phyloP scores from a whole-genome alignment of 2,113 vertebrate genomes.

The Chitala chitala region DNA sequence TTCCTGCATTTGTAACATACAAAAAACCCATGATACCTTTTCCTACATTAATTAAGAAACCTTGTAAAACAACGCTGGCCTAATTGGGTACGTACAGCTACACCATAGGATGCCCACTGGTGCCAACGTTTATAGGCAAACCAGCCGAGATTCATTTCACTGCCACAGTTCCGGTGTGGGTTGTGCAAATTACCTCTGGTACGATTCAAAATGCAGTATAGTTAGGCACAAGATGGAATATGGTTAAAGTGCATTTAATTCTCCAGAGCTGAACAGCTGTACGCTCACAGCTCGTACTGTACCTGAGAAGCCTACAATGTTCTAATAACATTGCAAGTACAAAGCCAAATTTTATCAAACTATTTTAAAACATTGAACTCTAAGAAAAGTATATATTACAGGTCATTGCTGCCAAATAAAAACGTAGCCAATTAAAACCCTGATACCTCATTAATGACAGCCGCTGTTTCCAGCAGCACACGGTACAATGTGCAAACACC shows the following conservation, averaged over 20 bases:
- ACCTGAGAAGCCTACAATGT: too few relatives aligned
- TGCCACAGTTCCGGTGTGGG: not conserved
- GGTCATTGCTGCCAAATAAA: not conserved
- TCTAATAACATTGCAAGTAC: too few relatives aligned
- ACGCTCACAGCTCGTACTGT: too few relatives aligned
- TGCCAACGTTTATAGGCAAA: not conserved
- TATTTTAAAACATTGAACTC: not conserved
- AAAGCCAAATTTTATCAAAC: not conserved
- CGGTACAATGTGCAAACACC: not conserved
- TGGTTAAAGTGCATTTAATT: not conserved
- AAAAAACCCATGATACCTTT: constrained; percentile 16
- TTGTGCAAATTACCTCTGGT: not conserved
- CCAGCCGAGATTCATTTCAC: not conserved
- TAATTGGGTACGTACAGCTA: constrained; percentile 12
- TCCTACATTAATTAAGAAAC: constrained; percentile 16
- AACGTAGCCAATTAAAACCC: not conserved
- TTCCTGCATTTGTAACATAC: constrained; percentile 41
- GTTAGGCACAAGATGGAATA: not conserved
- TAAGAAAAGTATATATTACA: not conserved
- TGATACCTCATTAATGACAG: not conserved
- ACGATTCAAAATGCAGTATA: not conserved
- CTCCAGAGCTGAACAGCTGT: too few relatives aligned
- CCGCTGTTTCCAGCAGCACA: too few relatives aligned
- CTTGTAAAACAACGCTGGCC: constrained; percentile 16
- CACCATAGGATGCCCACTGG: not conserved